phyloP scores from a whole-genome alignment of 2,888 invertebrate species.

The Eucriotettix oculatus region DNA sequence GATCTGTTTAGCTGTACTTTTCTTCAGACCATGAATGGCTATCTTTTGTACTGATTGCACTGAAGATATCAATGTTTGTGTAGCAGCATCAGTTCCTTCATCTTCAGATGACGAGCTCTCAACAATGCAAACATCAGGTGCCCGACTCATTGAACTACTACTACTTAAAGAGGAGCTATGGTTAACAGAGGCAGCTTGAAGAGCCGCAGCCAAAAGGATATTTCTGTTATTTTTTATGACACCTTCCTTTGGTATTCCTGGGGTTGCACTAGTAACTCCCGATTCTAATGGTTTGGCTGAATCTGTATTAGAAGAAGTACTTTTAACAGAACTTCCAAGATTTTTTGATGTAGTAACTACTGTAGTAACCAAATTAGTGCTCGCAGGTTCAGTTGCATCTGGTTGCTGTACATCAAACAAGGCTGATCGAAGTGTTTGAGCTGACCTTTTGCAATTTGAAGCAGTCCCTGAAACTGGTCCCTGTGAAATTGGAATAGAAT shows the following conservation, averaged over 20 bases:
- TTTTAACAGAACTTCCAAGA: not conserved
- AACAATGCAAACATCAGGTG: constrained; percentile 7
- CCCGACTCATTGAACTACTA: not conserved
- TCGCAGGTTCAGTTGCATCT: not conserved
- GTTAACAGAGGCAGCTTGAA: constrained; percentile 18
- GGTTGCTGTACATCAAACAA: not conserved
- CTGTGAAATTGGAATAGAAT: not conserved
- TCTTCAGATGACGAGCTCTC: constrained; percentile 12
- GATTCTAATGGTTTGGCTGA: not conserved
- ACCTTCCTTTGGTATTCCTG: constrained; percentile 22
- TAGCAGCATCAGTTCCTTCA: constrained; percentile 3
- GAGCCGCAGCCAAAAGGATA: constrained; percentile 28
- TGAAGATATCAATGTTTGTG: constrained; percentile 7
- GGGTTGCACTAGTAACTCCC: too few species aligned
- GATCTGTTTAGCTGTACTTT: constrained; percentile 7
- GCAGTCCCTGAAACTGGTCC: not conserved
- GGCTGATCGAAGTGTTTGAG: not conserved
- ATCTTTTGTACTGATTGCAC: constrained; percentile 28
- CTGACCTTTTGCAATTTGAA: not conserved
- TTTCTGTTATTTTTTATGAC: constrained; percentile 31
- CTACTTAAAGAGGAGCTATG: not conserved
- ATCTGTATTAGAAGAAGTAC: not conserved
- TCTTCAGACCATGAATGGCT: constrained; percentile 2
- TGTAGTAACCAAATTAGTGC: not conserved
- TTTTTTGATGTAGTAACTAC: not conserved